Conservation (phyloP, 1,140 invertebrate genomes). For the Apis laboriosa region DNA sequence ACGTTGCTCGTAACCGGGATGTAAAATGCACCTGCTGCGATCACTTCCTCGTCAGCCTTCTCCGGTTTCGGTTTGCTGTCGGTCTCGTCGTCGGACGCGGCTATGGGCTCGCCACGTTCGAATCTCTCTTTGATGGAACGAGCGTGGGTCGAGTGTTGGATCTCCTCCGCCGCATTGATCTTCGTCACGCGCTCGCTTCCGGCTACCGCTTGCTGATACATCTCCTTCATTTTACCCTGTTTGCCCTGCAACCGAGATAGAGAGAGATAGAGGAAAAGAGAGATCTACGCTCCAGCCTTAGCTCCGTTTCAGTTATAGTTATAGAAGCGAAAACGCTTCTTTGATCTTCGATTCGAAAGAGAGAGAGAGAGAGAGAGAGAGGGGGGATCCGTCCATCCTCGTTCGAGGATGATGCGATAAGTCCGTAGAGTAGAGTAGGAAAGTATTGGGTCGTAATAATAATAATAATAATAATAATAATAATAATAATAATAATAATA, state of each 20-base stretch:
- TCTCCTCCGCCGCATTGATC: conserved; percentile 84
- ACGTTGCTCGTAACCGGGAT: background rate
- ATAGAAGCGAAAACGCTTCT: no score
- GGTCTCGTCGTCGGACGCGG: conserved; percentile 83
- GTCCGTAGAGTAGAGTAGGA: no score
- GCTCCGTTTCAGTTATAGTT: no score
- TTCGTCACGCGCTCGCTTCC: conserved; percentile 85
- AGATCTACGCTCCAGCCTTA: no score
- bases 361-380: no score
- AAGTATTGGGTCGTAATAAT: no score
- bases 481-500: no score
- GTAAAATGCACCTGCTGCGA: conserved; percentile 86
- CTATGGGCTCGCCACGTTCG: conserved; percentile 87
- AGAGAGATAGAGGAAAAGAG: background rate
- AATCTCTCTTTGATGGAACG: conserved; percentile 90
- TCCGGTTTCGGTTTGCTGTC: conserved; percentile 80
- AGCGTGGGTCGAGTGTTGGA: conserved; percentile 84
- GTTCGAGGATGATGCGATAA: no score
- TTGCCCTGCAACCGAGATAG: conserved; percentile 84
- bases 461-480: no score
- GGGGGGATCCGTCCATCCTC: no score
- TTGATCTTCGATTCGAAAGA: no score
- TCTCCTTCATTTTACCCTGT: conserved; percentile 94
- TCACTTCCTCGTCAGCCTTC: conserved; percentile 89
- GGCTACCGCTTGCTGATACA: conserved; percentile 94